Evolutionary conservation across 1,140 invertebrate species (phyloP).

Genomic region (Musca vetustissima): DNA sequence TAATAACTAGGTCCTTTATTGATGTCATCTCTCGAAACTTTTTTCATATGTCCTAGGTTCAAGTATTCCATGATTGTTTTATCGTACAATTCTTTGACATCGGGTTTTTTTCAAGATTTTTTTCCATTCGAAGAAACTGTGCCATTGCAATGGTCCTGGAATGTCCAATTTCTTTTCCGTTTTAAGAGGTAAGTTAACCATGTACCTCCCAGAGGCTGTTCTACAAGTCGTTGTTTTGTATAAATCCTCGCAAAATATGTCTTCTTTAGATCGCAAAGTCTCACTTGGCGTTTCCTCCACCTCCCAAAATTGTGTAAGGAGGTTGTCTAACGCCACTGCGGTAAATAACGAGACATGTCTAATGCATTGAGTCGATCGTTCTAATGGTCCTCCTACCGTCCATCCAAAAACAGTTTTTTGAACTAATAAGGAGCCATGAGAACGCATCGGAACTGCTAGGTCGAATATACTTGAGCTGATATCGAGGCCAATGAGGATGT

Average conservation of each 20-base stretch:
- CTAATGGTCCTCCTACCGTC: too few species aligned
- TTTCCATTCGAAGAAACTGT: constrained; percentile 31
- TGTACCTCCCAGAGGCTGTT: too few species aligned
- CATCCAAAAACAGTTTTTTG: background rate
- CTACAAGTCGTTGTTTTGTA: too few species aligned
- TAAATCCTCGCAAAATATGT: too few species aligned
- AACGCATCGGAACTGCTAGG: too few species aligned
- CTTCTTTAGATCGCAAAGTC: too few species aligned
- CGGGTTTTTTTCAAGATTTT: constrained; percentile 24
- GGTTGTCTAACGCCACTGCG: background rate
- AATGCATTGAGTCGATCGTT: too few species aligned
- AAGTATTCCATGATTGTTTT: constrained; percentile 36
- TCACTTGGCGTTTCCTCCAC: too few species aligned
- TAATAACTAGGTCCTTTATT: constrained; percentile 17
- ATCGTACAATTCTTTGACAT: constrained; percentile 27
- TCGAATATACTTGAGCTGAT: too few species aligned
- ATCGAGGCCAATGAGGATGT: too few species aligned
- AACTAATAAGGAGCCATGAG: background rate
- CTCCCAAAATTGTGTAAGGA: background rate
- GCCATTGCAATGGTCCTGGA: constrained; percentile 28
- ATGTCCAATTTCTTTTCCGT: constrained; percentile 17
- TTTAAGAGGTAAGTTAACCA: background rate
- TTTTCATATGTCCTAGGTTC: constrained; percentile 37
- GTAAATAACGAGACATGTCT: background rate
- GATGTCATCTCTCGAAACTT: constrained; percentile 30